Base-by-base conservation (phyloP, 2,888 invertebrate genomes). In the Aethes cnicana region DNA sequence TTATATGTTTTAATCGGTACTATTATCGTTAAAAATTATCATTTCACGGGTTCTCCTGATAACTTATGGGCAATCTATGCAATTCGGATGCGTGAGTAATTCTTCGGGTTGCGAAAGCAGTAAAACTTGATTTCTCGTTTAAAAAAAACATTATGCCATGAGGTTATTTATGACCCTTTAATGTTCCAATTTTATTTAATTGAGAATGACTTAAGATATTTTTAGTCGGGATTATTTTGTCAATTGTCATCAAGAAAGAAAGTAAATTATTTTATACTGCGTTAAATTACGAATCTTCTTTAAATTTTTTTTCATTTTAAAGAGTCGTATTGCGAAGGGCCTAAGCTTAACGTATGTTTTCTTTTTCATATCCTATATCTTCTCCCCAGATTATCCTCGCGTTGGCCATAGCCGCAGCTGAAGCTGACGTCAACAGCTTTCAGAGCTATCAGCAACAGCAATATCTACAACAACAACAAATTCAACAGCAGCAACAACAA, bases 401-500 rank as follows among this genome's bases (percentile, higher is more conserved):
- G n/a, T 48, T 68, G 14, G 17, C 72, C 12, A 54, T 76, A 11
- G 68, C 63, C 1, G 59, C 56, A n/a, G 70, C 60, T 11, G 53
- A 64, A n/a, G 84, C 78, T 23, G 89, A 88, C 53, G 75, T 86
- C 23, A 77, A 70, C 58, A 78, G 72, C 33, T 76, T 84, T 62
- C 81, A 77, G 49, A 70, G 77, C 0, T 76, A 69, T 57, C 79
- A 79, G 14, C 69, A 64, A 9, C 64, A 66, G 5, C 68, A 71
- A 1, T 66, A 73, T 26, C 36, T 35, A 14, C 74, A 75, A 35
- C 73, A 73, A 11, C 68, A 66, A n/a, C n/a, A n/a, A n/a, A n/a
- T n/a, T n/a, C n/a, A n/a, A n/a, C n/a, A n/a, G n/a, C 70, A 69
- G 17, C 75, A 76, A 18, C 77, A 78, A 26, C 78, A 75, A 32